These are phyloP conservation scores for Nothocercus julius DNA, from an alignment of 2,113 vertebrate species.

Conservation along the genomic window DNA sequence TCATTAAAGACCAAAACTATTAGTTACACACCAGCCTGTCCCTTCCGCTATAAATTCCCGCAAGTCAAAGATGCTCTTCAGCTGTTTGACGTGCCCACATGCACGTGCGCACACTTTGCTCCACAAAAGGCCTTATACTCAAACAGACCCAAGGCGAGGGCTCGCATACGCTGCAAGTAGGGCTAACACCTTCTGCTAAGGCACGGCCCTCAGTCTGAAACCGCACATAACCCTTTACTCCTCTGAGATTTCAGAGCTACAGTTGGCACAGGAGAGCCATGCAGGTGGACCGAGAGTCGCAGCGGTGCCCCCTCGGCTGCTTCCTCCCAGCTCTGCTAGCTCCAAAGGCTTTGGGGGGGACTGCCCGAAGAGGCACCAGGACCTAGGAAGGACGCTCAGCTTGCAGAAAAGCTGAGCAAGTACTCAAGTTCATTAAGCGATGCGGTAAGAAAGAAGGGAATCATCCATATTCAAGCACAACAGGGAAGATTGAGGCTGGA, in stretches of 20 bases:
- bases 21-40: not conserved
- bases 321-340: not conserved
- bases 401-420: not conserved
- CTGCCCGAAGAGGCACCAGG: not conserved
- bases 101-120: not conserved
- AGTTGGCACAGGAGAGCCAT: slow-evolving; percentile 83
- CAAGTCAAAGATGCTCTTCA: not conserved
- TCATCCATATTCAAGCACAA: not conserved
- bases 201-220: slow-evolving; percentile 85
- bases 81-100: not conserved
- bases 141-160: not conserved
- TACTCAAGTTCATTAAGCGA: not conserved
- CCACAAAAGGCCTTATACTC: not conserved
- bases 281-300: not conserved
- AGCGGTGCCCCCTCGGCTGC: accelerated
- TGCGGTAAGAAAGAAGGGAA: not conserved
- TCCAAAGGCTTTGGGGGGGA: accelerated
- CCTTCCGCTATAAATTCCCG: not conserved
- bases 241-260: slow-evolving; percentile 80
- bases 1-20: not conserved
- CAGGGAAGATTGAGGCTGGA: not conserved
- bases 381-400: not conserved
- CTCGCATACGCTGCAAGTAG: not conserved
- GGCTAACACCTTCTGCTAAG: slow-evolving; percentile 78
- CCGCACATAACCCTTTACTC: slow-evolving; percentile 65